phyloP scores from a whole-genome alignment of 1,140 invertebrate genomes.

The Neelides sp. region DNA sequence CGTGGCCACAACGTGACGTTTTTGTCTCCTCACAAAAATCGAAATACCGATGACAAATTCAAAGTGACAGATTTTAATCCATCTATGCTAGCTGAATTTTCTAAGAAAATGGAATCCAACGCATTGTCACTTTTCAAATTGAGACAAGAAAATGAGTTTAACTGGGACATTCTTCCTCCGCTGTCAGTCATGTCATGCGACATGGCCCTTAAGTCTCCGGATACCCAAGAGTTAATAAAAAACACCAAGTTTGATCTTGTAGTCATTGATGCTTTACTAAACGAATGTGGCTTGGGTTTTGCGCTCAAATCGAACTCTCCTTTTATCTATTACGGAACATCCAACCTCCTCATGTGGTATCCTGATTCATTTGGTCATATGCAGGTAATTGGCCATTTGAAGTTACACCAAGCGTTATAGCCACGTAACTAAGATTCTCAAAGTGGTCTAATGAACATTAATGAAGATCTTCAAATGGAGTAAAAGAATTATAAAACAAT shows the following conservation, averaged over 20 bases:
- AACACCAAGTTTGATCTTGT: constrained; percentile 32
- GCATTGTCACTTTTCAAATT: too few relatives aligned
- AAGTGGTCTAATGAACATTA: neutral
- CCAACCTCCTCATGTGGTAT: constrained; percentile 2
- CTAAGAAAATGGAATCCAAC: too few relatives aligned
- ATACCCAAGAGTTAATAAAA: constrained; percentile 8
- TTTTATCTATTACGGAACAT: constrained; percentile 11
- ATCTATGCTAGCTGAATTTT: too few relatives aligned
- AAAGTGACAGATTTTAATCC: constrained; percentile 12
- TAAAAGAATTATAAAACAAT: neutral
- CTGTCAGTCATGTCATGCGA: too few relatives aligned
- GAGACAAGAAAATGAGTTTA: too few relatives aligned
- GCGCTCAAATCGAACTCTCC: constrained; percentile 12
- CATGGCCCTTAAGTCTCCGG: neutral
- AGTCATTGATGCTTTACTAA: constrained; percentile 32
- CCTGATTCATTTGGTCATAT: constrained; percentile 14
- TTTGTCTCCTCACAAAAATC: constrained; percentile 7
- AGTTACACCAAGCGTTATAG: too few relatives aligned
- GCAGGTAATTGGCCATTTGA: neutral
- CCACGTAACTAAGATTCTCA: neutral
- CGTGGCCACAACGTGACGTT: constrained; percentile 26
- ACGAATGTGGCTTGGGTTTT: constrained; percentile 25
- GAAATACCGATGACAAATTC: too few relatives aligned
- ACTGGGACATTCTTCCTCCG: too few relatives aligned
- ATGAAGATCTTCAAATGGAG: too few relatives aligned